Evolutionary conservation across 2,888 invertebrate species (phyloP), one percentile per base, ranked within the genome.

Genomic region (Gortyna flavago): DNA sequence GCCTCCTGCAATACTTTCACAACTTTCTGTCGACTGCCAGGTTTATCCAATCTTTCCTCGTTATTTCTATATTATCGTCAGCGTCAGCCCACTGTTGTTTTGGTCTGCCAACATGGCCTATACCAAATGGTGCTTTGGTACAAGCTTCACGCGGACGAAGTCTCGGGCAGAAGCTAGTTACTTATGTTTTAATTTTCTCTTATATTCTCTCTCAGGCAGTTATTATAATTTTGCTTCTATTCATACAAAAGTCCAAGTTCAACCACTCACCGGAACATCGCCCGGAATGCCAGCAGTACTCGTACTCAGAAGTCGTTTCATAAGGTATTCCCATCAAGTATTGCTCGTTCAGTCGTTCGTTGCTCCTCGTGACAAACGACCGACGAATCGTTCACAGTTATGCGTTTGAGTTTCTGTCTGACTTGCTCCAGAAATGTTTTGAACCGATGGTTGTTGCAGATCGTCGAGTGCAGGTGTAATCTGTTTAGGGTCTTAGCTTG

Each of bases 321-420:
- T 16, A 65, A 75, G 75, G 67, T 79, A 86, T 86, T 84, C 59
- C 61, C 35, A 59, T 75, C 67, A 71, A 71, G 64, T 61, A 85
- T 72, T 48, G 62, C 82, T 74, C 64, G 66, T 72, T 84, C 64
- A 79, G 71, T 32, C 75, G 48, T 32, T 54, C 41, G 2, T 25
- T 62, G 32, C 41, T 74, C n/a, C 21, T 44, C 75, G 75, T 75
- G 72, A 75, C 79, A 62, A 86, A 51, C 70, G 67, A 73, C 38
- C 38, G 62, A 41, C 59, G 70, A 67, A 81, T 71, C 70, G 67
- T 65, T 78, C 41, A 25, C 83, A 72, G 79, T 65, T 85, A 84
- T 85, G 86, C 83, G 67, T 86, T 83, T 75, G 75, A 75, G 54
- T 77, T 76, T 81, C 69, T 38, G 44, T 44, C 54, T 70, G 72